phyloP scores from a whole-genome alignment of 2,888 invertebrate genomes.

The Trichogramma dendrolimi region DNA sequence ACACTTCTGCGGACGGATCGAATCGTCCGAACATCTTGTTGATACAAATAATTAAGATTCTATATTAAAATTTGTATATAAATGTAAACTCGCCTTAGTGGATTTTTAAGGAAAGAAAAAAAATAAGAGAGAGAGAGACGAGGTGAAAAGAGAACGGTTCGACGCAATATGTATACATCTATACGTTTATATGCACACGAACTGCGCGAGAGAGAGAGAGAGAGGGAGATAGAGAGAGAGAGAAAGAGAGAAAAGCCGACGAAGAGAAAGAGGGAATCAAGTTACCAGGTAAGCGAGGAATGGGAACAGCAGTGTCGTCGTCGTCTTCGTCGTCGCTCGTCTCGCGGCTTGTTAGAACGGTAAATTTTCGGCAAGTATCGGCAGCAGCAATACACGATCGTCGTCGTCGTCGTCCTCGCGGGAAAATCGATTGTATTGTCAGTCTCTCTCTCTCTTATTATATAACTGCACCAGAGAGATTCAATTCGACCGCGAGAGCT shows the following conservation, averaged over 20 bases:
- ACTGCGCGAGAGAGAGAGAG: not conserved
- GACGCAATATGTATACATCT: too few species aligned
- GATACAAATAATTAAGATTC: not conserved
- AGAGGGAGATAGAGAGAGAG: not conserved
- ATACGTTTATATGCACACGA: too few species aligned
- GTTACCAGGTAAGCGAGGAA: not conserved
- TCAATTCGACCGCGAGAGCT: too few species aligned
- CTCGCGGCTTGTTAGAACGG: constrained; percentile 10
- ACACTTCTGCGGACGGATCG: too few species aligned
- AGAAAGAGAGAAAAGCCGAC: not conserved
- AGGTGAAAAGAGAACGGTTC: not conserved
- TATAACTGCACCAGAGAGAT: too few species aligned
- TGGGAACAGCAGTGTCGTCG: not conserved
- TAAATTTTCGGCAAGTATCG: constrained; percentile 6
- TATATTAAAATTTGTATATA: not conserved
- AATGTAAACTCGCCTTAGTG: not conserved
- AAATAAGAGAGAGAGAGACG: not conserved
- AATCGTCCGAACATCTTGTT: not conserved
- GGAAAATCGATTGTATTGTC: too few species aligned
- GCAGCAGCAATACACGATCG: too few species aligned
- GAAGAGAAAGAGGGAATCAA: not conserved
- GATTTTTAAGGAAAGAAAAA: not conserved
- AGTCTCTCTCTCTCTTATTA: too few species aligned
- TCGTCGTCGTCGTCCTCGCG: too few species aligned
- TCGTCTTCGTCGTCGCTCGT: too few species aligned